phyloP scores from a whole-genome alignment of 2,888 invertebrate genomes.

The Drosophila kuntzei region DNA sequence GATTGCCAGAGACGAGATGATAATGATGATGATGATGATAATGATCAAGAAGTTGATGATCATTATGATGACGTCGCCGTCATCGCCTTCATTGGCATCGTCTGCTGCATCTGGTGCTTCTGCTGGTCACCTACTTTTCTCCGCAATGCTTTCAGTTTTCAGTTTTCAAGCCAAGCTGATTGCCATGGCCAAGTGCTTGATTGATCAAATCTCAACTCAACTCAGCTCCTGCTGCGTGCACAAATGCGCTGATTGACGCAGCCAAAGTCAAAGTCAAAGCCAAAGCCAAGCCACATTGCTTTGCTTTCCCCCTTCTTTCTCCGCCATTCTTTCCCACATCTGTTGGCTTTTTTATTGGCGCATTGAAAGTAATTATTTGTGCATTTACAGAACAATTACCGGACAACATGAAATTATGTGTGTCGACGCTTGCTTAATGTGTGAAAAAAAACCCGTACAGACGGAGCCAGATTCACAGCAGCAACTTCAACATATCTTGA shows the following conservation, averaged over 20 bases:
- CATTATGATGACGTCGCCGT: constrained; percentile 27
- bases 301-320: constrained; percentile 11
- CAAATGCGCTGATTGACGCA: constrained; percentile 69
- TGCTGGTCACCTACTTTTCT: constrained; percentile 78
- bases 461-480: constrained; percentile 11
- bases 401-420: constrained; percentile 77
- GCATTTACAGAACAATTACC: constrained; percentile 81
- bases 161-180: constrained; percentile 61
- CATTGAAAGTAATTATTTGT: constrained; percentile 80
- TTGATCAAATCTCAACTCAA: constrained; percentile 65
- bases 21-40: constrained; percentile 7
- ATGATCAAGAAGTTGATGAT: constrained; percentile 25
- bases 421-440: constrained; percentile 75
- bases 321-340: background rate
- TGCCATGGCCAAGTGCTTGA: constrained; percentile 61
- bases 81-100: constrained; percentile 33
- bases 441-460: constrained; percentile 58
- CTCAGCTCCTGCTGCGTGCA: constrained; percentile 74
- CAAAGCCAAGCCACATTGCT: constrained; percentile 3
- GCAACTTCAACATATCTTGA: constrained; percentile 33
- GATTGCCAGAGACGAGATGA: constrained; percentile 51
- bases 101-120: constrained; percentile 25
- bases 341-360: constrained; percentile 64
- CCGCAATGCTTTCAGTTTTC: constrained; percentile 58
- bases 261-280: constrained; percentile 1